Percentiles rank a stretch among this genome's conserved stretches.
phyloP scores from a whole-genome alignment of 2,113 vertebrate species.

The Zosterops hypoxanthus region DNA sequence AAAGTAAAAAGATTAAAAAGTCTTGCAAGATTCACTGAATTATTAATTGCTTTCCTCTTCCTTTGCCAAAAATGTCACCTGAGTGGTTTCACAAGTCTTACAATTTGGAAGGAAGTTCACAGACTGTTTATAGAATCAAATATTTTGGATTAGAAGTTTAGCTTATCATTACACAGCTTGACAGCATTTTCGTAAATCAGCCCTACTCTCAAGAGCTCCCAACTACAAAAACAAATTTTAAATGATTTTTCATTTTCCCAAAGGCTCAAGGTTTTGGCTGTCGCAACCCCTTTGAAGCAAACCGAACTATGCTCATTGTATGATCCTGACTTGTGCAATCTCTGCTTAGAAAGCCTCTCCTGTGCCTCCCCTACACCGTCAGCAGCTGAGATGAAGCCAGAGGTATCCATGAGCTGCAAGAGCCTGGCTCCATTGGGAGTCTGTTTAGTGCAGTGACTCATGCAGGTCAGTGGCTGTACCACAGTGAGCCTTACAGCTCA shows the following conservation, averaged over 20 bases:
- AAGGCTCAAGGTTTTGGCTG: background rate
- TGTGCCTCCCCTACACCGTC: background rate
- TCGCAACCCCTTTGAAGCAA: background rate
- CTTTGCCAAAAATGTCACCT: background rate
- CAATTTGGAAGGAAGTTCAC: background rate
- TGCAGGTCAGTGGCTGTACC: background rate
- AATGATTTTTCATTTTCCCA: background rate
- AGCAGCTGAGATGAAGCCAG: background rate
- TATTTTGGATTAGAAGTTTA: background rate
- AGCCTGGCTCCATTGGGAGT: background rate
- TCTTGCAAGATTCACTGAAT: background rate
- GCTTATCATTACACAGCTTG: background rate
- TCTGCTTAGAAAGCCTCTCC: background rate
- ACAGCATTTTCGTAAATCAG: background rate
- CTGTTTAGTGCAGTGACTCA: conserved; percentile 4
- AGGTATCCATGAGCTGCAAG: background rate
- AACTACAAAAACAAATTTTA: background rate
- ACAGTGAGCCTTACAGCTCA: background rate
- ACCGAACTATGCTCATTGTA: accelerated
- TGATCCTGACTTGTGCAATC: background rate
- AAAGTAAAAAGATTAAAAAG: background rate
- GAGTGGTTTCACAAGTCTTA: background rate
- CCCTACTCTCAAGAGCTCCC: background rate
- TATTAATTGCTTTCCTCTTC: background rate
- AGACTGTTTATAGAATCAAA: background rate